These are phyloP conservation scores for Rhopilema esculentum DNA, from an alignment of 30 jellyfish, hydroid and myxozoan genomes.

Conservation along the genomic window DNA sequence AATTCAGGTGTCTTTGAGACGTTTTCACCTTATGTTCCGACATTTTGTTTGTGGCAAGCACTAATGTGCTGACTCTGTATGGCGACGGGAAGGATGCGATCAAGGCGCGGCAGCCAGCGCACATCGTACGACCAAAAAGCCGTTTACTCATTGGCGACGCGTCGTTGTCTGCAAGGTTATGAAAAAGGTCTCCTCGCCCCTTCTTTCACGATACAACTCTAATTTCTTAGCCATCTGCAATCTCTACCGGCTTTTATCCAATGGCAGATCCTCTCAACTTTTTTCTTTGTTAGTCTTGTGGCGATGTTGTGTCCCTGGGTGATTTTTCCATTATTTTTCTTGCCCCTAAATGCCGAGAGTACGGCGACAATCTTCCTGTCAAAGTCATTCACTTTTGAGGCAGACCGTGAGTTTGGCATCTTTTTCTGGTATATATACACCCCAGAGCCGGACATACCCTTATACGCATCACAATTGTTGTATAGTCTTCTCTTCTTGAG, in stretches of 20 bases:
- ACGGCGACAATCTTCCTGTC: constrained; percentile 83
- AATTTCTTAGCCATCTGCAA: constrained; percentile 40
- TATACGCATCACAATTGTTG: constrained; percentile 86
- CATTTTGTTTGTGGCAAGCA: neutral
- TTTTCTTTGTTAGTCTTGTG: constrained; percentile 82
- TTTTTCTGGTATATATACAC: constrained; percentile 81
- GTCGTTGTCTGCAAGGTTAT: neutral
- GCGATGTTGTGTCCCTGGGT: constrained; percentile 75
- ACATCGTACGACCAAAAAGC: neutral
- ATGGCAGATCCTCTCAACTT: constrained; percentile 83
- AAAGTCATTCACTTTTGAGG: neutral
- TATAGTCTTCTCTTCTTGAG: constrained; percentile 60
- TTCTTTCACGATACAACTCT: neutral
- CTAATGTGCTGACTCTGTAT: neutral
- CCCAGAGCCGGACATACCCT: constrained; percentile 99
- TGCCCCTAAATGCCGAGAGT: constrained; percentile 76
- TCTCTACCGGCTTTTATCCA: constrained; percentile 93
- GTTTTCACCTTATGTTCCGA: constrained; percentile 18
- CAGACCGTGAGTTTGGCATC: neutral
- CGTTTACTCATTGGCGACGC: neutral
- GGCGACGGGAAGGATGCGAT: neutral
- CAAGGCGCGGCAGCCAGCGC: neutral
- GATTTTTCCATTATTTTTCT: constrained; percentile 22
- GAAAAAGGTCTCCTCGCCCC: neutral
- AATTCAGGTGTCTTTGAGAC: constrained; percentile 6